Conservation (phyloP, 2,113 vertebrate species). For the Chaetodon auriga region DNA sequence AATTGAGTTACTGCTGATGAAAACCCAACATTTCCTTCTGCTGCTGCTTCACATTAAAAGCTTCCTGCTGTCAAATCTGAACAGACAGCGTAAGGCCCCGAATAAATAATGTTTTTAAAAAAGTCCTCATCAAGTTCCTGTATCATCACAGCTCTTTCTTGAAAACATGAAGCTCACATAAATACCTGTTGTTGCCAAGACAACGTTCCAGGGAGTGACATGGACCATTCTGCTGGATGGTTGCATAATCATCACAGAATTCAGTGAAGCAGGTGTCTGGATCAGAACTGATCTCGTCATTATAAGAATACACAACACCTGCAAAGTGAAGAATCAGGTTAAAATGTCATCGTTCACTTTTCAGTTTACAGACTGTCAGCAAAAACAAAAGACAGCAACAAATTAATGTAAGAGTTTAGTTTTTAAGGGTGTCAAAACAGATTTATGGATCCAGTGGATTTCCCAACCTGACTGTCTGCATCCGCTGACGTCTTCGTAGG, state of each 20-base stretch:
- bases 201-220: too few relatives aligned
- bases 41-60: not conserved
- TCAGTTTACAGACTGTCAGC: not conserved
- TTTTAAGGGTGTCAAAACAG: too few relatives aligned
- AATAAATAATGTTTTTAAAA: too few relatives aligned
- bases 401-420: too few relatives aligned
- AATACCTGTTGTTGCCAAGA: not conserved
- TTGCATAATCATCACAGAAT: not conserved
- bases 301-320: not conserved
- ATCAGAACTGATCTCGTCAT: not conserved
- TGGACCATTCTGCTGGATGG: fast-evolving
- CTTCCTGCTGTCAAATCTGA: too few relatives aligned
- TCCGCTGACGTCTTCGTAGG: not conserved
- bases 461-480: not conserved
- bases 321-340: not conserved
- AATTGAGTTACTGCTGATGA: not conserved
- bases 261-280: not conserved
- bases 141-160: not conserved
- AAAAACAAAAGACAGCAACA: too few relatives aligned
- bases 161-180: not conserved
- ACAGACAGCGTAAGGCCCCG: too few relatives aligned
- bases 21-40: not conserved
- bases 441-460: not conserved
- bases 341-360: not conserved
- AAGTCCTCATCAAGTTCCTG: too few relatives aligned